Evolutionary conservation across 2,113 vertebrate species (phyloP), one percentile per base, ranked within the genome.

Genomic region (Rhea pennata): DNA sequence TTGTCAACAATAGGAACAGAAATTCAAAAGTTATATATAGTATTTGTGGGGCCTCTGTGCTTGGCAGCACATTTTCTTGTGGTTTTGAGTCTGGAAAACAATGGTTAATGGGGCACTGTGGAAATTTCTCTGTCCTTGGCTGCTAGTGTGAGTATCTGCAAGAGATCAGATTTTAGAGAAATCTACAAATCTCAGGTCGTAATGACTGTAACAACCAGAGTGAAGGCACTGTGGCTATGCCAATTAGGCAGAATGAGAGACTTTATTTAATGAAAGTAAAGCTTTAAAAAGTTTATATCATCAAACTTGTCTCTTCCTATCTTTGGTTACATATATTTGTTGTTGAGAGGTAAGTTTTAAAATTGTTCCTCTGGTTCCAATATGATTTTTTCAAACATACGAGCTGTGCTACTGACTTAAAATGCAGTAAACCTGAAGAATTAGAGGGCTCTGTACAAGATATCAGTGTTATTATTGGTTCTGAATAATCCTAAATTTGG

Each of bases 141-240:
- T 89, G 84, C 50, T 84, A 58, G 51, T 76, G 48, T 93, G 90
- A 86, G 67, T 95, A 85, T 75, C 61, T 67, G 31, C 82, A 74
- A 96, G 87, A 96, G 92, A 84, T 48, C 15, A 7, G 74, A 73
- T 62, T 65, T 72, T 15, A 66, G 46, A 73, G 72, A 85, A 65
- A 20, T 33, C 33, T 33, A 23, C 36, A 71, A 16, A 29, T 89
- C 88, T 89, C 1, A 2, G 9, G 5, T 77, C 20, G 6, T 58
- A 46, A 82, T 27, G 65, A 46, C 23, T 69, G 20, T 77, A 51
- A 74, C 2, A 8, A 24, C 15, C 6, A 44, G 23, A 31, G 72
- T 70, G 64, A 78, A 62, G n/a, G 72, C 40, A 14, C n/a, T 17
- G 16, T 51, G 39, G 50, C 61, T 87, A 1, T 54, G 20, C 93